phyloP scores from a whole-genome alignment of 1,140 invertebrate genomes.

The Sinella curviseta region DNA sequence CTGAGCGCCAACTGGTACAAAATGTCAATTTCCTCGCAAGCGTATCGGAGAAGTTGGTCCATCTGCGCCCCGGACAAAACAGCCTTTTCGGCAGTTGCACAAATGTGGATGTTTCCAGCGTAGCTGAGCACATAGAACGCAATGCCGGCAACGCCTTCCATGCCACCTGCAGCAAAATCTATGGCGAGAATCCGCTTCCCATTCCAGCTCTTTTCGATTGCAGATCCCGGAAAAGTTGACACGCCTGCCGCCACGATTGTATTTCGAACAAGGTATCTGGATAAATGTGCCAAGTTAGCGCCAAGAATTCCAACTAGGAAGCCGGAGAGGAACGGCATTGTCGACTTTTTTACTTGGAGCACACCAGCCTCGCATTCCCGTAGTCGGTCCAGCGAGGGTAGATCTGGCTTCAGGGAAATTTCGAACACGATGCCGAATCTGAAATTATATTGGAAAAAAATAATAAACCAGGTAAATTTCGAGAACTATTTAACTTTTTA shows the following conservation, averaged over 20 bases:
- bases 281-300: background rate
- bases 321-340: background rate
- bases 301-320: background rate
- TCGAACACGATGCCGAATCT: background rate
- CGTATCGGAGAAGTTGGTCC: too few relatives aligned
- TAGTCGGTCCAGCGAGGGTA: background rate
- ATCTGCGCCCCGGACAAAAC: too few relatives aligned
- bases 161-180: background rate
- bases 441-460: too few relatives aligned
- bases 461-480: background rate
- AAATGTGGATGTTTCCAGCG: too few relatives aligned
- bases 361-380: background rate
- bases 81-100: too few relatives aligned
- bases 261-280: background rate
- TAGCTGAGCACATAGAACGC: too few relatives aligned
- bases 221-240: background rate
- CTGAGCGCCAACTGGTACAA: too few relatives aligned
- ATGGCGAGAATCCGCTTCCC: background rate
- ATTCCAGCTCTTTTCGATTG: background rate
- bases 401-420: background rate
- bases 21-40: too few relatives aligned
- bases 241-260: background rate
- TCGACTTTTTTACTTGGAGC: background rate
- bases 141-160: background rate
- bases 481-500: background rate